A percentile compares a stretch with the other conserved stretches of the same genome.
These are phyloP conservation scores for Hippoglossus stenolepis DNA, from an alignment of 2,113 vertebrate species.

Conservation along the genomic window DNA sequence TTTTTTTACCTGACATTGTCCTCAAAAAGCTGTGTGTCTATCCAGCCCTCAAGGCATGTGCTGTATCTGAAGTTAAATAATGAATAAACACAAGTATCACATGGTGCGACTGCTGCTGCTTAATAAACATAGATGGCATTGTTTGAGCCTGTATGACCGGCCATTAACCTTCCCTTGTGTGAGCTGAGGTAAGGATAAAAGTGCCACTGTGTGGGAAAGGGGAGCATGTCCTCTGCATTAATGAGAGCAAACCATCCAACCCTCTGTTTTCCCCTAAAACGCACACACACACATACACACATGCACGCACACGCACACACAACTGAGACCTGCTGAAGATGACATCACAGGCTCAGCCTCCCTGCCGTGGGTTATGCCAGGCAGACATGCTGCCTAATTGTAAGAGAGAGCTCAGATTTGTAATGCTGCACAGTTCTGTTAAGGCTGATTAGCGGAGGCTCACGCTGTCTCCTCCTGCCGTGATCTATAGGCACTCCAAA, in stretches of 20 bases:
- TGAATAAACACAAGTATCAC: slow-evolving; percentile 45
- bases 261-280: slow-evolving; percentile 37
- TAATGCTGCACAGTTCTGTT: slow-evolving; percentile 76
- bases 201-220: slow-evolving; percentile 67
- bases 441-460: slow-evolving; percentile 79
- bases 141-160: slow-evolving; percentile 64
- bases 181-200: slow-evolving; percentile 76
- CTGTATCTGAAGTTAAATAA: slow-evolving; percentile 23
- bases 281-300: slow-evolving; percentile 25
- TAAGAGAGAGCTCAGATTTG: slow-evolving; percentile 74
- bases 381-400: slow-evolving; percentile 70
- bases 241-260: slow-evolving; percentile 66
- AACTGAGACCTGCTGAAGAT: slow-evolving; percentile 52
- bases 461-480: slow-evolving; percentile 65
- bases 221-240: slow-evolving; percentile 72
- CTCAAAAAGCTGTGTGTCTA: slow-evolving; percentile 39
- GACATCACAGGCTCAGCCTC: slow-evolving; percentile 66
- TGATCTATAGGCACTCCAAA: slow-evolving; percentile 83
- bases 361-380: slow-evolving; percentile 59
- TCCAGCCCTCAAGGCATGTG: slow-evolving; percentile 1
- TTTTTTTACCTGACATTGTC: slow-evolving; percentile 35
- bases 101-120: slow-evolving; percentile 51
- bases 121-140: slow-evolving; percentile 68
- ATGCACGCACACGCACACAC: slow-evolving; percentile 21
- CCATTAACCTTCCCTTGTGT: slow-evolving; percentile 73